phyloP scores from a whole-genome alignment of 2,113 vertebrate genomes.

The Aplodontia rufa region DNA sequence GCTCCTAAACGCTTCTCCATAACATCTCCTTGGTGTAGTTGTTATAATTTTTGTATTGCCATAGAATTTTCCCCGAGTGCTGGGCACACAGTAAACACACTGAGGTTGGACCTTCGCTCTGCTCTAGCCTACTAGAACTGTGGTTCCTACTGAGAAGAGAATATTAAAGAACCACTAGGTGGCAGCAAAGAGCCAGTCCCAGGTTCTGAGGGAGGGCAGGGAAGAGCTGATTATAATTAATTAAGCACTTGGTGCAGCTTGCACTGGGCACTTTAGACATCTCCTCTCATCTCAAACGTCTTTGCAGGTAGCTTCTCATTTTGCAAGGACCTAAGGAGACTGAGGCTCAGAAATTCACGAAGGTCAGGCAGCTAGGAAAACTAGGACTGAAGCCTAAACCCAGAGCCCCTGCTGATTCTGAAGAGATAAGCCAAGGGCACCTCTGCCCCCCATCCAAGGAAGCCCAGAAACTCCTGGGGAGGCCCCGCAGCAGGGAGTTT shows the following conservation, averaged over 20 bases:
- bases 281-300: not conserved
- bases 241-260: not conserved
- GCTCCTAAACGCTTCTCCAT: not conserved
- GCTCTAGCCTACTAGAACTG: not conserved
- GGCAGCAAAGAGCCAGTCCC: slow-evolving; percentile 50
- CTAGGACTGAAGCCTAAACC: not conserved
- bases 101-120: too few species aligned
- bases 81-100: not conserved
- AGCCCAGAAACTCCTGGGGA: not conserved
- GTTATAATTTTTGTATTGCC: not conserved
- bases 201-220: not conserved
- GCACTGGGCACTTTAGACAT: not conserved
- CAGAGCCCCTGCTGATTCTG: not conserved
- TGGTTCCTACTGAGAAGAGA: not conserved
- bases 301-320: not conserved
- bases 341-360: not conserved
- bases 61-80: not conserved
- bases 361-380: not conserved
- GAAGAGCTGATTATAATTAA: accelerated
- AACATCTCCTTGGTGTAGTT: not conserved
- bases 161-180: not conserved
- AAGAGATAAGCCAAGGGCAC: not conserved
- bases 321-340: not conserved
- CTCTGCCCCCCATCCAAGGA: too few species aligned
- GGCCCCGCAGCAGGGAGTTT: not conserved